Base-by-base conservation (phyloP, 2,888 invertebrate genomes). In the Mystacides longicornis region DNA sequence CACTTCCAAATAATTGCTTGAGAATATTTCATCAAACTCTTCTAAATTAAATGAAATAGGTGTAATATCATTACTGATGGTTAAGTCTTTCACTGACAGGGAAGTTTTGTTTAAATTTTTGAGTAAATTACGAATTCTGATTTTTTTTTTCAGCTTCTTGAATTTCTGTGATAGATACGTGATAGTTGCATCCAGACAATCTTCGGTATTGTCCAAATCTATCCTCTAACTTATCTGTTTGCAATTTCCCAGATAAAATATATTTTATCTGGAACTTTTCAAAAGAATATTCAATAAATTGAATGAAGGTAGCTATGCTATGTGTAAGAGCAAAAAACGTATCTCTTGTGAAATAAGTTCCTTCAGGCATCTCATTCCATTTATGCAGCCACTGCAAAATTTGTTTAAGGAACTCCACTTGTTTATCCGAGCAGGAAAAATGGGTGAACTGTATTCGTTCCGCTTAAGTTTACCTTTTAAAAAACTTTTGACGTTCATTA, bases 61-160 rank as follows among this genome's bases (percentile, higher is more conserved):
- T n/a, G n/a, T n/a, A n/a, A n/a, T n/a, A n/a, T n/a, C n/a, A n/a
- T n/a, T n/a, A n/a, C n/a, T n/a, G n/a, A n/a, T n/a, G n/a, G n/a
- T n/a, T n/a, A n/a, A n/a, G n/a, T n/a, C n/a, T n/a, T n/a, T n/a
- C n/a, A n/a, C n/a, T n/a, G n/a, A n/a, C n/a, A n/a, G n/a, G n/a
- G n/a, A n/a, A n/a, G n/a, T n/a, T n/a, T n/a, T n/a, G n/a, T n/a
- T n/a, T n/a, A n/a, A n/a, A n/a, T n/a, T n/a, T n/a, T n/a, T n/a
- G n/a, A 48, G 20, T 20, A 48, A 48, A 11, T 48, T 14, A 7
- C 23, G 5, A 19, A 48, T 23, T 23, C 49, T 49, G 4, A 49
- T 49, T 23, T 49, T 49, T n/a, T 49, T 49, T n/a, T 49, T 48
- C 23, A 16, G 49, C 14, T 27, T 49, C 49, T 7, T 20, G 3